Evolutionary conservation across 35 echinoderm and acorn worm species (phyloP), one percentile per base, ranked within the genome.

Genomic region (Holothuria glaberrima): DNA sequence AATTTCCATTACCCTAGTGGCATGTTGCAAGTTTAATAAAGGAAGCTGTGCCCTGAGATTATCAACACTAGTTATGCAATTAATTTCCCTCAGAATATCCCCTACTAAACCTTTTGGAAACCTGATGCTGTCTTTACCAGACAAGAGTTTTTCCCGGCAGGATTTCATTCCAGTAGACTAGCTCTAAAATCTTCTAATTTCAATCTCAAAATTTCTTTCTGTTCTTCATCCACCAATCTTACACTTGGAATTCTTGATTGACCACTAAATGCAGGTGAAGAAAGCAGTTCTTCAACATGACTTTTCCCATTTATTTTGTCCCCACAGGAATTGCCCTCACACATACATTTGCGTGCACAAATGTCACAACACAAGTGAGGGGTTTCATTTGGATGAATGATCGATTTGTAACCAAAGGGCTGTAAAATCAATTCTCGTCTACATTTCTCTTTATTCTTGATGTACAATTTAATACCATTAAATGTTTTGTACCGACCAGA

Each of bases 341-440:
- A 86, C 24, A 0, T 46, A 59, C 80, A 91, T 41, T 52, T 41
- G 52, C 30, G 21, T 16, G 75, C 59, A 73, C 90, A 91, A 30
- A 70, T 72, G 32, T 91, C 90, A 91, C 90, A 91, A 56, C 90
- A 91, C 6, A 63, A 25, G 36, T 91, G 80, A 28, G 54, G 28
- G 48, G 36, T 9, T 9, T 24, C 30, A 38, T 6, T 1, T 24
- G 21, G 6, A 67, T 4, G 3, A 21, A 6, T 57, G 46, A 21
- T 22, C 10, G 35, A 30, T 0, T 69, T 58, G 3, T 54, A 57
- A 30, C 41, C 28, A 86, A 86, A 68, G 10, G 64, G 79, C 2
- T 57, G 20, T 1, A 91, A 3, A 2, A 74, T 17, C 30, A 67
- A 34, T 74, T 68, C 21, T 52, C 90, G 10, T 31, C 90, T 67